Evolutionary conservation across 2,797 vertebrate genomes (phyloP).

Genomic region (Spinibarbus caldwelli): DNA sequence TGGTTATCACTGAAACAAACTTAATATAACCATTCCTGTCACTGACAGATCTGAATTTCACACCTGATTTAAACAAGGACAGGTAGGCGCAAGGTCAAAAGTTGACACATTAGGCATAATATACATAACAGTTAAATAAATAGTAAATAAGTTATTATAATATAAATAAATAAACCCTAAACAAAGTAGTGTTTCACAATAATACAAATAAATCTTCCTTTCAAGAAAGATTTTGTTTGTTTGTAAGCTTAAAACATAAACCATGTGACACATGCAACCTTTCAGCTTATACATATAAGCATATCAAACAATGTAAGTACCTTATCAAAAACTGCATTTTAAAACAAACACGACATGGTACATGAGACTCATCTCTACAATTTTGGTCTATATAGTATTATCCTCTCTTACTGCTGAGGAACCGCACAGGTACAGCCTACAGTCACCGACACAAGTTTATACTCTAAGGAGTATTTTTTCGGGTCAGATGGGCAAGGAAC

Average conservation of each 20-base stretch:
- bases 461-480: constrained; percentile 61
- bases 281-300: constrained; percentile 58
- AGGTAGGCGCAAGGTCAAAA: not conserved
- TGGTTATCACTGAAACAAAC: constrained; percentile 17
- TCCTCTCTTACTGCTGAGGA: constrained; percentile 62
- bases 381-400: constrained; percentile 14
- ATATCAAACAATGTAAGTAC: constrained; percentile 43
- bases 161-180: constrained; percentile 55
- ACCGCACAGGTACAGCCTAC: constrained; percentile 86
- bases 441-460: constrained; percentile 69
- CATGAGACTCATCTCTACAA: constrained; percentile 60
- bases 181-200: constrained; percentile 55
- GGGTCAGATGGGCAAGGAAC: constrained; percentile 64
- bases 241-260: constrained; percentile 24
- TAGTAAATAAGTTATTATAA: constrained; percentile 54
- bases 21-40: constrained; percentile 20
- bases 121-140: constrained; percentile 54
- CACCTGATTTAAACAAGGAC: not conserved
- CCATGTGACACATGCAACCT: constrained; percentile 57
- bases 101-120: not conserved
- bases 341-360: constrained; percentile 76
- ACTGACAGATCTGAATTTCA: constrained; percentile 2
- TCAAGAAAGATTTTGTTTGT: constrained; percentile 14
- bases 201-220: constrained; percentile 31
- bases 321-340: constrained; percentile 71